A percentile compares a stretch with the other conserved stretches of the same genome.
These are phyloP conservation scores for Excalfactoria chinensis DNA, from an alignment of 2,113 vertebrate species.

Conservation along the genomic window DNA sequence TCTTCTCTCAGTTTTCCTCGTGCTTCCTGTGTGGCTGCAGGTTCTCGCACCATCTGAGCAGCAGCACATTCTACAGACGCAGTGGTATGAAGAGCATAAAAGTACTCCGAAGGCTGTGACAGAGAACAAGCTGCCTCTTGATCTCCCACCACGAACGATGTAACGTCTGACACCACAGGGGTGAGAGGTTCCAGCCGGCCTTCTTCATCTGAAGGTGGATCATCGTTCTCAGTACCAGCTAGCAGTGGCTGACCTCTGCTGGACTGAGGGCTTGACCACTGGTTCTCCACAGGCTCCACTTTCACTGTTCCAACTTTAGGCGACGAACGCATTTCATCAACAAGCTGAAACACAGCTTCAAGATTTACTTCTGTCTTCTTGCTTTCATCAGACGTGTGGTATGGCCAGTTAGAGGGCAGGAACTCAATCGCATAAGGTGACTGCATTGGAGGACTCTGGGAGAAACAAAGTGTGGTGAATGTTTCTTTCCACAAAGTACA, in stretches of 20 bases:
- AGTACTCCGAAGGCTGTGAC: constrained; percentile 66
- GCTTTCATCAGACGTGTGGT: constrained; percentile 63
- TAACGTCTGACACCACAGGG: constrained; percentile 69
- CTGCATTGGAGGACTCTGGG: constrained; percentile 74
- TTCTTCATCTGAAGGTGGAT: constrained; percentile 37
- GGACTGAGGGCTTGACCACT: constrained; percentile 44
- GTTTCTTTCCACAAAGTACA: constrained; percentile 23
- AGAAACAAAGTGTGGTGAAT: constrained; percentile 38
- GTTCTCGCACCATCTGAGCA: constrained; percentile 34
- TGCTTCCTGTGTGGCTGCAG: constrained; percentile 43
- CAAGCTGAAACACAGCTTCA: constrained; percentile 83
- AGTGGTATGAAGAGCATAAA: constrained; percentile 57
- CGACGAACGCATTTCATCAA: constrained; percentile 79
- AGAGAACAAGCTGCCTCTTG: constrained; percentile 61
- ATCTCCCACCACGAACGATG: constrained; percentile 65
- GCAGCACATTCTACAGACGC: constrained; percentile 47
- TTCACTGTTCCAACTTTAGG: constrained; percentile 70
- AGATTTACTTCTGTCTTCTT: constrained; percentile 78
- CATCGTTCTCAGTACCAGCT: constrained; percentile 15
- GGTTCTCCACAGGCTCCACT: constrained; percentile 76
- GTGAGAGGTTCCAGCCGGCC: constrained; percentile 69
- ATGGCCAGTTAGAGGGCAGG: constrained; percentile 61
- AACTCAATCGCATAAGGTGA: constrained; percentile 74
- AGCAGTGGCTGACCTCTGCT: constrained; percentile 46
- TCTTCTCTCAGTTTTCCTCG: constrained; percentile 62